phyloP scores from a whole-genome alignment of 2,797 vertebrate genomes.

The Sebastiscus tertius region DNA sequence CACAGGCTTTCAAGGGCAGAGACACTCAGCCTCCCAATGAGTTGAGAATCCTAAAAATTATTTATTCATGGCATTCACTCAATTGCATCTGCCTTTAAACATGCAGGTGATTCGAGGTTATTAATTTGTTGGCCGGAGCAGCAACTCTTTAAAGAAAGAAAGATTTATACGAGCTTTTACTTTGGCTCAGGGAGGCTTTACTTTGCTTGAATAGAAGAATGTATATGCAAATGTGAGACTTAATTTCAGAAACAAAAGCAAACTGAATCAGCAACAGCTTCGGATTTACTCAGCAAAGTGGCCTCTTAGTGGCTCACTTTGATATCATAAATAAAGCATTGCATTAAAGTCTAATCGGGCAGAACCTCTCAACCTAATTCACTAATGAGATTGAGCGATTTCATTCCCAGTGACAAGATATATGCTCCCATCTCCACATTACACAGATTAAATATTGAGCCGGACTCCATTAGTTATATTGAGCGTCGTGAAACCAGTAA shows the following conservation, averaged over 20 bases:
- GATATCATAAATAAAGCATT: constrained; percentile 89
- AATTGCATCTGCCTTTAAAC: constrained; percentile 46
- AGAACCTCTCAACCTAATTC: constrained; percentile 84
- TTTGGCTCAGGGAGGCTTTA: constrained; percentile 40
- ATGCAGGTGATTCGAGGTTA: constrained; percentile 32
- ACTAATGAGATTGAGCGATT: constrained; percentile 87
- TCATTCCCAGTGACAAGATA: constrained; percentile 85
- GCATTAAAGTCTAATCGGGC: constrained; percentile 82
- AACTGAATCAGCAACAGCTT: constrained; percentile 60
- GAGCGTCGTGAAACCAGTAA: constrained; percentile 81
- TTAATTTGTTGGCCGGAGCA: constrained; percentile 33
- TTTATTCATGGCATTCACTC: constrained; percentile 57
- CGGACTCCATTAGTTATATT: constrained; percentile 84
- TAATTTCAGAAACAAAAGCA: constrained; percentile 65
- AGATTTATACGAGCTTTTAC: constrained; percentile 43
- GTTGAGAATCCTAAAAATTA: constrained; percentile 36
- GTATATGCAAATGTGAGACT: constrained; percentile 53
- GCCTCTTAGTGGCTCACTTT: constrained; percentile 83
- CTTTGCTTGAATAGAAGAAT: constrained; percentile 33
- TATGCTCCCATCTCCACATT: constrained; percentile 84
- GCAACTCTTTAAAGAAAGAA: constrained; percentile 18
- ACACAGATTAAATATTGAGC: constrained; percentile 86
- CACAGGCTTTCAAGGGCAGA: constrained; percentile 56
- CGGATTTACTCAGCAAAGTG: constrained; percentile 83
- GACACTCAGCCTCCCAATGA: constrained; percentile 41